phyloP scores from a whole-genome alignment of 2,797 vertebrate genomes.

The Ctenochaetus hawaiiensis region DNA sequence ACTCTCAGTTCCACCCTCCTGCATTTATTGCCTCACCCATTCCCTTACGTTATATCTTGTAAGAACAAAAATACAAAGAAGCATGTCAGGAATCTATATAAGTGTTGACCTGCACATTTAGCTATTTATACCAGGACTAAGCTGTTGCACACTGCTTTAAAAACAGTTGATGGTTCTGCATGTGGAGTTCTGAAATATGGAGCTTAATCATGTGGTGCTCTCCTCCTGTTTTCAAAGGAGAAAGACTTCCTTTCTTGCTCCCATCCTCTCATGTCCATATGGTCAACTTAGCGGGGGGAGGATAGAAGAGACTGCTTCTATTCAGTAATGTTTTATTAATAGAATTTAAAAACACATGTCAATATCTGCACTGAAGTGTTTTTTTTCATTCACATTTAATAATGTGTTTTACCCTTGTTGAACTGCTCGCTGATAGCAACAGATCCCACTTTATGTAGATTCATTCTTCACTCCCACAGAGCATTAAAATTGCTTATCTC shows the following conservation, averaged over 20 bases:
- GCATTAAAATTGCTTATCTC: conserved; percentile 61
- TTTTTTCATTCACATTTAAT: conserved; percentile 20
- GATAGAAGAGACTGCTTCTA: conserved; percentile 30
- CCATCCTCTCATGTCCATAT: conserved; percentile 70
- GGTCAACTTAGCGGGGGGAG: conserved; percentile 61
- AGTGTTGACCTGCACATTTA: conserved; percentile 18
- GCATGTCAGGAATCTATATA: conserved; percentile 56
- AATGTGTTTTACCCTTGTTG: conserved; percentile 26
- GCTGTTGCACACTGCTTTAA: conserved; percentile 55
- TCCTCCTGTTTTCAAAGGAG: conserved; percentile 65
- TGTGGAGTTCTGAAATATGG: conserved; percentile 65
- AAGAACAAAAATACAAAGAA: conserved; percentile 35
- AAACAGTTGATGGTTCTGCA: conserved; percentile 65
- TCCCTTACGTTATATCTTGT: conserved; percentile 47
- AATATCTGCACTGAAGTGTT: background rate
- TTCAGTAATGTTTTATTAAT: conserved; percentile 54
- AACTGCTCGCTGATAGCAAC: conserved; percentile 37
- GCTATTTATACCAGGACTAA: conserved; percentile 42
- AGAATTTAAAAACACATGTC: conserved; percentile 27
- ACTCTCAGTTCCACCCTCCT: conserved; percentile 24
- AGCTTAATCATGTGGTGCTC: conserved; percentile 53
- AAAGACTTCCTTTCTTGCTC: conserved; percentile 58
- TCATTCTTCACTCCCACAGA: conserved; percentile 56
- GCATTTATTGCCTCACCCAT: conserved; percentile 20
- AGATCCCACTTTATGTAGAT: conserved; percentile 40